Evolutionary conservation across 2,888 invertebrate genomes (phyloP), one percentile per base, ranked within the genome.

Genomic region (Spatulosminthurus flaviceps): DNA sequence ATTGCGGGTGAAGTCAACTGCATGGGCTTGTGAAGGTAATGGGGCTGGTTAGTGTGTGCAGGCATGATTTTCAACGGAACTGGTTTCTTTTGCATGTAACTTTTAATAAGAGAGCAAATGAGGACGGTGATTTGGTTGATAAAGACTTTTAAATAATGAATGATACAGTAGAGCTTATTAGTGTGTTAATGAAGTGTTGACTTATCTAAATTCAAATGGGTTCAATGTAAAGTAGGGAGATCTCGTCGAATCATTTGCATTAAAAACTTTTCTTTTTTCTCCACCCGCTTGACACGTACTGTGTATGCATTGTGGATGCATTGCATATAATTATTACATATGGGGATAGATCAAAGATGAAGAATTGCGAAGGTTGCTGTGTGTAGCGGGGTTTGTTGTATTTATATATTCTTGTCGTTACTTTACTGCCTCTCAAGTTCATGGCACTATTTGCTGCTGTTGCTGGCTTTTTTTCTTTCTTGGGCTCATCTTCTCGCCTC

Each of bases 351-450:
- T 64, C 64, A 64, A 64, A 72, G 26, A 26, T 26, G n/a, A 13
- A 71, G 71, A 71, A 19, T 21, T 34, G 21, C 24, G 42, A 7
- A 28, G 24, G 42, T 51, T 67, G 41, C 64, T 41, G 24, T 24
- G n/a, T n/a, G n/a, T n/a, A n/a, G n/a, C n/a, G 61, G 75, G 75
- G 75, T 60, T 76, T 28, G 42, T 76, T 67, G 26, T 76, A 75
- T 76, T 76, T 76, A 76, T n/a, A n/a, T 76, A 76, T 76, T 76
- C 76, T 66, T 76, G 76, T 76, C 76, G 28, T 66, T 67, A n/a
- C 66, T 64, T 26, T n/a, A 9, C 26, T 24, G 24, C 24, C 11
- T 21, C 64, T 64, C 16, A 13, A 16, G 19, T 16, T 51, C 51
- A 19, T 41, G 9, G 41, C n/a, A 13, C 16, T 9, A 5, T 51